Evolutionary conservation across 30 jellyfish, hydroid and myxozoan genomes (phyloP).

Genomic region (Morbakka virulenta): DNA sequence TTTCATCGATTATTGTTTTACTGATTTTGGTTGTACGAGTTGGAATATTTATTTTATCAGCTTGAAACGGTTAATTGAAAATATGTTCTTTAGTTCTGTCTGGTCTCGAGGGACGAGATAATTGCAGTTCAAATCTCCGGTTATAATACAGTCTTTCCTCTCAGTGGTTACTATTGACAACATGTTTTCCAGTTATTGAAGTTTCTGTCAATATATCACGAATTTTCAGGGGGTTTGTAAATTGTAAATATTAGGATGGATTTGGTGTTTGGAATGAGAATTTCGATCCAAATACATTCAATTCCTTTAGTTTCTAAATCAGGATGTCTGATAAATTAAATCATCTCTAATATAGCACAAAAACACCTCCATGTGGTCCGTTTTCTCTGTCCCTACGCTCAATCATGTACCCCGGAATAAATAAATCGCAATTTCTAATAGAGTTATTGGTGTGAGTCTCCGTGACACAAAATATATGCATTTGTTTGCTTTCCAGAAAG

Average conservation of each 20-base stretch:
- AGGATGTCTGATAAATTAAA: neutral
- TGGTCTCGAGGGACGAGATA: neutral
- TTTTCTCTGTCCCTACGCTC: neutral
- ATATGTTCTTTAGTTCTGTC: neutral
- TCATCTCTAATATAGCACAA: neutral
- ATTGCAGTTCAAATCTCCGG: too few relatives aligned
- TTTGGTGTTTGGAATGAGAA: neutral
- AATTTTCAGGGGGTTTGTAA: too few relatives aligned
- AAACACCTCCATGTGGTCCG: slow-evolving; percentile 23
- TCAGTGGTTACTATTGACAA: too few relatives aligned
- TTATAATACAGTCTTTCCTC: too few relatives aligned
- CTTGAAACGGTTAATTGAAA: neutral
- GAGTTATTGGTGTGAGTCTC: slow-evolving; percentile 9
- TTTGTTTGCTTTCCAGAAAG: neutral
- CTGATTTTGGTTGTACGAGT: too few relatives aligned
- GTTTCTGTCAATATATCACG: too few relatives aligned
- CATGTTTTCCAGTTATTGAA: too few relatives aligned
- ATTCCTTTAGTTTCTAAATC: neutral
- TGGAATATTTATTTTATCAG: too few relatives aligned
- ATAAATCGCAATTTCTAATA: neutral
- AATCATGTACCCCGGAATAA: neutral
- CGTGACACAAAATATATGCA: slow-evolving; percentile 8
- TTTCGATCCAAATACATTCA: neutral
- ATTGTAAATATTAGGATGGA: neutral
- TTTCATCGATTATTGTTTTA: neutral